A percentile compares a stretch with the other conserved stretches of the same genome.
phyloP scores from a whole-genome alignment of 2,888 invertebrate species.

The Chrysotoxum bicinctum region DNA sequence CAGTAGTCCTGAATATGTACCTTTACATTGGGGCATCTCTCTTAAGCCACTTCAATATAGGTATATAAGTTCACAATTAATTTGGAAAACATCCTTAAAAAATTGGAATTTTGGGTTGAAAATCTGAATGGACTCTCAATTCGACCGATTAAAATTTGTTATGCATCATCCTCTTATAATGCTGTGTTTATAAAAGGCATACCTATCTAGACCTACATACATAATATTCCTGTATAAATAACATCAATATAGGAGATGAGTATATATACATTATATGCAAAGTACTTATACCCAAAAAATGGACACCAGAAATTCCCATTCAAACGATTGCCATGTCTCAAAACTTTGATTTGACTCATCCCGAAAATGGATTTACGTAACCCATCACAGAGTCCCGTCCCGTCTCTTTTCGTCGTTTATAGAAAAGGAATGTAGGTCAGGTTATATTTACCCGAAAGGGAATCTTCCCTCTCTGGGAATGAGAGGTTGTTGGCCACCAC shows the following conservation, averaged over 20 bases:
- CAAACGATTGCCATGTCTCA: conserved; percentile 21
- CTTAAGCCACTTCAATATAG: background rate
- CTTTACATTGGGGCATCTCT: background rate
- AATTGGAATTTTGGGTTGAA: conserved; percentile 43
- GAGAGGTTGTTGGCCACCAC: conserved; percentile 6
- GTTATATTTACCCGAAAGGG: conserved; percentile 40
- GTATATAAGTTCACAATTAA: background rate
- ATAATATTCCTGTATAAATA: background rate
- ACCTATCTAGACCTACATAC: no score
- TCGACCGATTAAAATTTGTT: conserved; percentile 57
- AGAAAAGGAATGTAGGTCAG: conserved; percentile 63
- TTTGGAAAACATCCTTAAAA: conserved; percentile 25
- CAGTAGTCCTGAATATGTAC: background rate
- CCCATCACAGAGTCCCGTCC: conserved; percentile 11
- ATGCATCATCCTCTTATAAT: conserved; percentile 47
- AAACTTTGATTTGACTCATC: conserved; percentile 54
- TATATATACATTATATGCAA: no score
- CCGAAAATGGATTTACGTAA: conserved; percentile 66
- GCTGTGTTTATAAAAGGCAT: conserved; percentile 17
- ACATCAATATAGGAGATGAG: background rate
- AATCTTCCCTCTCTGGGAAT: conserved; percentile 17
- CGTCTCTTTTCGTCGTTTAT: background rate
- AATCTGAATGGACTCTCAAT: conserved; percentile 60
- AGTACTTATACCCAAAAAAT: conserved; percentile 12
- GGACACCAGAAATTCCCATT: conserved; percentile 38